Percentiles rank a stretch among this genome's conserved stretches.
Conservation (phyloP, 2,888 invertebrate species). For the Phaonia tiefii region DNA sequence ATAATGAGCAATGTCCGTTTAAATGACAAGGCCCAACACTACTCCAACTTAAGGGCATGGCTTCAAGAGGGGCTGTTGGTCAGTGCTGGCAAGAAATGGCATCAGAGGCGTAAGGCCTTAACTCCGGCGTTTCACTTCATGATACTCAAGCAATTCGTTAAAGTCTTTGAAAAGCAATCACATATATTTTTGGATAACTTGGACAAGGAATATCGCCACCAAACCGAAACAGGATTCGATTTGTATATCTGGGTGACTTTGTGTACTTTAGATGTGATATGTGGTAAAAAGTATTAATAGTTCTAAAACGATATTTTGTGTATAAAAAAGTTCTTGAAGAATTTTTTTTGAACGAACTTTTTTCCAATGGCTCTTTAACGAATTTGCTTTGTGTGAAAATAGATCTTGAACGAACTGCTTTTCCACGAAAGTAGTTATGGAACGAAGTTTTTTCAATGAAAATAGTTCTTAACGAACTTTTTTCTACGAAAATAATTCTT, state of each 20-base stretch:
- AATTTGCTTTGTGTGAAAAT: no score
- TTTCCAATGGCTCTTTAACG: no score
- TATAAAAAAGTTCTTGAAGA: no score
- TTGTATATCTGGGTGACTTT: conserved; percentile 82
- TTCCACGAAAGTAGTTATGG: no score
- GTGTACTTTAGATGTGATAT: conserved; percentile 67
- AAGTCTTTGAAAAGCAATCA: conserved; percentile 85
- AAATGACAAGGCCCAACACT: conserved; percentile 63
- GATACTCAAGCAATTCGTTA: conserved; percentile 86
- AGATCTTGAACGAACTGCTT: no score
- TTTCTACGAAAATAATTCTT: no score
- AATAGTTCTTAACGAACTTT: no score
- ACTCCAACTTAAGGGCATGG: conserved; percentile 73
- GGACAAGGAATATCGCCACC: background rate
- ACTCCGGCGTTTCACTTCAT: conserved; percentile 79
- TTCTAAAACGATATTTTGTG: no score
- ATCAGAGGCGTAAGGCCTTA: conserved; percentile 85
- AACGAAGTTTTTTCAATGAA: no score
- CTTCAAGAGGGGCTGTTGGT: conserved; percentile 77
- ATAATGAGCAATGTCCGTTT: conserved; percentile 56
- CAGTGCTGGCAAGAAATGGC: conserved; percentile 83
- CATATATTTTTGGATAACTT: conserved; percentile 80
- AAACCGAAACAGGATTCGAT: conserved; percentile 78
- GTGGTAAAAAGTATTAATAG: no score
- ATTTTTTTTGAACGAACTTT: no score